Conservation (phyloP, 2,888 invertebrate species). For the Cryptops parisi region DNA sequence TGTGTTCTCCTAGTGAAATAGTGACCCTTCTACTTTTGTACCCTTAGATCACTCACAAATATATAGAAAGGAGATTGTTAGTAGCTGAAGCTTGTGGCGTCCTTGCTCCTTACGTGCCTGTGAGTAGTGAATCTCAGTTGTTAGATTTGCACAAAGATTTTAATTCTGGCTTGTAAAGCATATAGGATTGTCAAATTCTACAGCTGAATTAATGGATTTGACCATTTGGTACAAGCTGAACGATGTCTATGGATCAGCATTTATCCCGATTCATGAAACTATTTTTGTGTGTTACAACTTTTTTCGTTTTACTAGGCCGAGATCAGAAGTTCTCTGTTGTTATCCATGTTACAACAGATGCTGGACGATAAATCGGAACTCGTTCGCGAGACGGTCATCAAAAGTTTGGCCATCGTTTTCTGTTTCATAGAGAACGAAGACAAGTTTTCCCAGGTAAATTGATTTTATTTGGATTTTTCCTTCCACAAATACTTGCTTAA, state of each 20-base stretch:
- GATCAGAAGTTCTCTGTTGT: constrained; percentile 48
- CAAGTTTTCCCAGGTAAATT: constrained; percentile 42
- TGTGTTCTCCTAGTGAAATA: no score
- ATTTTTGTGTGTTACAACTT: not conserved
- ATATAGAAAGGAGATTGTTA: constrained; percentile 47
- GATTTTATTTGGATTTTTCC: no score
- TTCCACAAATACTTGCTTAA: no score
- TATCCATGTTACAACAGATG: constrained; percentile 58
- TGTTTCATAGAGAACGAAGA: constrained; percentile 48
- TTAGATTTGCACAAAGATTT: no score
- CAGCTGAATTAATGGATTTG: not conserved
- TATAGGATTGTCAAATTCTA: no score
- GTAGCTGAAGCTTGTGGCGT: constrained; percentile 53
- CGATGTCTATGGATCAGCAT: no score
- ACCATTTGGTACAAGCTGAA: not conserved
- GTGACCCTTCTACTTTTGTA: constrained; percentile 14
- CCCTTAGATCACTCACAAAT: constrained; percentile 45
- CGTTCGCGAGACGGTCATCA: constrained; percentile 46
- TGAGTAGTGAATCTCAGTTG: no score
- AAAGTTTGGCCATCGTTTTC: constrained; percentile 45
- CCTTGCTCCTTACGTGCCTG: constrained; percentile 48
- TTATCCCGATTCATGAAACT: not conserved
- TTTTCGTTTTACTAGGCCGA: constrained; percentile 34
- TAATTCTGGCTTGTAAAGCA: no score
- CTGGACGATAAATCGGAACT: constrained; percentile 48